Percentiles rank a stretch among this genome's conserved stretches.
Conservation (phyloP, 2,113 vertebrate species). For the Muntiacus muntjak region DNA sequence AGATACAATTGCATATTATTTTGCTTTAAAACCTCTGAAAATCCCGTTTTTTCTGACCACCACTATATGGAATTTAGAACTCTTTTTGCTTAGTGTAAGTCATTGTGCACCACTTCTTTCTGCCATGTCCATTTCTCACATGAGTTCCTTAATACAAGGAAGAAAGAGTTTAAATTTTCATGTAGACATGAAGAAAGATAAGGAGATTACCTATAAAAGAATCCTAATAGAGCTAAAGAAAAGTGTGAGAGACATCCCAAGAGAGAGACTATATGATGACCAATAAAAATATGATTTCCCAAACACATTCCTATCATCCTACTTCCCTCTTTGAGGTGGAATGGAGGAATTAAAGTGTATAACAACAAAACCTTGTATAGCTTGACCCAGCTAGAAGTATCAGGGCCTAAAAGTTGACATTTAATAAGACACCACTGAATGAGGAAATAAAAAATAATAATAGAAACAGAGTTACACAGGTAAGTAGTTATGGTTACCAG, state of each 20-base stretch:
- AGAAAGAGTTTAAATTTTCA: neutral
- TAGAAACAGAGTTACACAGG: neutral
- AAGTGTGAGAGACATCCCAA: neutral
- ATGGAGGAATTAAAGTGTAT: neutral
- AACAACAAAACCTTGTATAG: neutral
- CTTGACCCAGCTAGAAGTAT: neutral
- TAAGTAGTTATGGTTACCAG: neutral
- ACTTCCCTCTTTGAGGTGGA: neutral
- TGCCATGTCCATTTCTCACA: rapidly evolving
- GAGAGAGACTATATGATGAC: neutral
- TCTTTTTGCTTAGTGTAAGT: neutral
- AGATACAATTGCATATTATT: neutral
- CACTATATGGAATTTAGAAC: neutral
- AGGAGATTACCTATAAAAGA: neutral
- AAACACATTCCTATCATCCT: neutral
- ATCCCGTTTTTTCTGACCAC: neutral
- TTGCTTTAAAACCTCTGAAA: neutral
- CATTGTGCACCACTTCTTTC: neutral
- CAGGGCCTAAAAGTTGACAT: neutral
- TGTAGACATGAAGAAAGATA: neutral
- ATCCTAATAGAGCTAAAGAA: neutral
- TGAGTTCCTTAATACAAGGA: neutral
- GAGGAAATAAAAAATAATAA: too few species aligned
- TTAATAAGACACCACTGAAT: neutral
- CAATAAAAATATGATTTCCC: neutral